Conservation (phyloP, 1,140 invertebrate genomes). For the Ganaspis sp. region DNA sequence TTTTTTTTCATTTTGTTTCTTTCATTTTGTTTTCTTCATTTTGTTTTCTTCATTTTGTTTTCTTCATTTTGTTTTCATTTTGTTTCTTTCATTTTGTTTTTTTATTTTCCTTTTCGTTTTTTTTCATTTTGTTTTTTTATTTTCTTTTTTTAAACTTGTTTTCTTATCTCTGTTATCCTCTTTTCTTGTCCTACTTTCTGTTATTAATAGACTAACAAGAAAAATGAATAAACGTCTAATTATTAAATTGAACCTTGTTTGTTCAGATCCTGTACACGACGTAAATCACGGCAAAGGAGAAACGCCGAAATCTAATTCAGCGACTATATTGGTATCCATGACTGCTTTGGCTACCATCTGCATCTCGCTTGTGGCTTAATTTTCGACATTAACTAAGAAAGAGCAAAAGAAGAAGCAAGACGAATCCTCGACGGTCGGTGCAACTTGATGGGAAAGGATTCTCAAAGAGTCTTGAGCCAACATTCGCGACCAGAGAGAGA, state of each 20-base stretch:
- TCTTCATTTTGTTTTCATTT: too few species aligned
- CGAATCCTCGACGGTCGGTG: constrained; percentile 43
- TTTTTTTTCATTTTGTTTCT: too few species aligned
- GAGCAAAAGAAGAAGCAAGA: constrained; percentile 39
- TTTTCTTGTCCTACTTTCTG: too few species aligned
- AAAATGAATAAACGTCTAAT: too few species aligned
- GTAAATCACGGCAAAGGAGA: constrained; percentile 42
- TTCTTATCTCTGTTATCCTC: too few species aligned
- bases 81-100: too few species aligned
- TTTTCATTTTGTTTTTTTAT: too few species aligned
- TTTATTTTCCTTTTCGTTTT: too few species aligned
- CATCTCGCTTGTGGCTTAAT: constrained; percentile 58
- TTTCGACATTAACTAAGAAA: constrained; percentile 30
- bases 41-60: too few species aligned
- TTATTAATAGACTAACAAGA: too few species aligned
- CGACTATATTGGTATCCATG: constrained; percentile 48
- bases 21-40: too few species aligned
- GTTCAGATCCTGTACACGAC: constrained; percentile 58
- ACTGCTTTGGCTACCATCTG: constrained; percentile 44
- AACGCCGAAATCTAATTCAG: constrained; percentile 40
- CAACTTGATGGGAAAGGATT: constrained; percentile 9
- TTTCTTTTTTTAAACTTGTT: too few species aligned
- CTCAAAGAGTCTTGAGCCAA: constrained; percentile 23
- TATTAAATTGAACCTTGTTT: neutral
- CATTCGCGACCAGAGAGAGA: constrained; percentile 35